Evolutionary conservation across 2,113 vertebrate genomes (phyloP).

Genomic region (Albula glossodonta): DNA sequence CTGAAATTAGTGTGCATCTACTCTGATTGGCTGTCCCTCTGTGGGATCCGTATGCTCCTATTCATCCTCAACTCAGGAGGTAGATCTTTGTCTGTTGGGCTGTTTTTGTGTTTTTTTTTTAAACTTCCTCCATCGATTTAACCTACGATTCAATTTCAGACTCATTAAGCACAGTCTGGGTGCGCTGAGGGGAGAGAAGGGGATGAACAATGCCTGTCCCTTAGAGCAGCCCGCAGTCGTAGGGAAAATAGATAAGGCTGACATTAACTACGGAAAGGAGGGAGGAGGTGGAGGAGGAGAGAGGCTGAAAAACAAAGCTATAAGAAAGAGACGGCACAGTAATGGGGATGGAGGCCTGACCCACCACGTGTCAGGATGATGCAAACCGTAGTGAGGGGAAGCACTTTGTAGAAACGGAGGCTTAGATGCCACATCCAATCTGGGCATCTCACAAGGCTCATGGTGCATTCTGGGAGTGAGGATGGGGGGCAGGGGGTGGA

Average conservation of each 20-base stretch:
- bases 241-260: slow-evolving; percentile 33
- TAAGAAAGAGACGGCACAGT: slow-evolving; percentile 28
- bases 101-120: slow-evolving; percentile 16
- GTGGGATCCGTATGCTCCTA: not conserved
- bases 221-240: slow-evolving; percentile 18
- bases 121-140: slow-evolving; percentile 34
- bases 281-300: not conserved
- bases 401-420: slow-evolving; percentile 45
- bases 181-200: slow-evolving; percentile 11
- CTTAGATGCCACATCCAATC: slow-evolving; percentile 43
- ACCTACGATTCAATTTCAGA: slow-evolving; percentile 30
- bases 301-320: not conserved
- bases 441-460: slow-evolving; percentile 43
- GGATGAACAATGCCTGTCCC: slow-evolving; percentile 32
- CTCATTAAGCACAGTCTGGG: slow-evolving; percentile 24
- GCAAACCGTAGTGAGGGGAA: slow-evolving; percentile 27
- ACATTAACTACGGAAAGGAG: slow-evolving; percentile 13
- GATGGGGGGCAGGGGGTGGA: not conserved
- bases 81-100: not conserved
- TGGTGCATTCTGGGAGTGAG: slow-evolving; percentile 37
- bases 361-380: slow-evolving; percentile 37
- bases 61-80: not conserved
- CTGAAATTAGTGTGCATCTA: not conserved
- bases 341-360: not conserved
- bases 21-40: not conserved